Base-by-base conservation (phyloP, 2,113 vertebrate genomes). In the Camarhynchus parvulus region DNA sequence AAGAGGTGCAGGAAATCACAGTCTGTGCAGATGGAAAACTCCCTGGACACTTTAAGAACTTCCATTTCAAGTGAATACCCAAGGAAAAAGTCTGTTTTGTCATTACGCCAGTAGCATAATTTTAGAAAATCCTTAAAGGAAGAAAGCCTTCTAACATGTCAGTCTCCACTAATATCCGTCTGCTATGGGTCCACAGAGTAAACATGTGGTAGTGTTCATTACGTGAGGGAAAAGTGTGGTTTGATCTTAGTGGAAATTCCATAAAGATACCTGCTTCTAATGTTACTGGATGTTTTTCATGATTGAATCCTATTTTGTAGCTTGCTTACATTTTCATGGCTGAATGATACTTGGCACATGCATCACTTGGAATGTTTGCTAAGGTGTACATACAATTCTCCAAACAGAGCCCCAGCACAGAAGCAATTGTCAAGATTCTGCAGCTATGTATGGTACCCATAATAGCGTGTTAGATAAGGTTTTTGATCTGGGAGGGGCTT, bases 41-140 rank as follows among this genome's bases (percentile, higher is more conserved):
- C 97, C 46, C 22, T 97, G 95, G 96, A 97, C 78, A 98, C 97
- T 17, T 47, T 97, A 62, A 95, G 90, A 59, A 98, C 97, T 73
- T 98, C 98, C 11, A 91, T 98, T 92, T 98, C 97, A 1, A 88
- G 95, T 28, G 97, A 98, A 16, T 94, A 47, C 13, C 23, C 69
- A 72, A 92, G 87, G 59, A 95, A 95, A 83, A 97, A 94, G 31
- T 90, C 89, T 69, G 33, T 4, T 95, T 47, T 91, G 12, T 41
- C 70, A 3, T 27, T 59, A 72, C 5, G 39, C 35, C 16, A 2
- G 39, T 95, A 97, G 35, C 13, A 64, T 16, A 50, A 46, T 59
- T 82, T 81, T 70, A 56, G 49, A 35, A 49, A 18, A 44, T 72
- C 17, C 24, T 61, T 79, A 49, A 17, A 46, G 21, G 18, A 64